Base-by-base conservation (phyloP, 2,113 vertebrate species). In the Myrmecophaga tridactyla region DNA sequence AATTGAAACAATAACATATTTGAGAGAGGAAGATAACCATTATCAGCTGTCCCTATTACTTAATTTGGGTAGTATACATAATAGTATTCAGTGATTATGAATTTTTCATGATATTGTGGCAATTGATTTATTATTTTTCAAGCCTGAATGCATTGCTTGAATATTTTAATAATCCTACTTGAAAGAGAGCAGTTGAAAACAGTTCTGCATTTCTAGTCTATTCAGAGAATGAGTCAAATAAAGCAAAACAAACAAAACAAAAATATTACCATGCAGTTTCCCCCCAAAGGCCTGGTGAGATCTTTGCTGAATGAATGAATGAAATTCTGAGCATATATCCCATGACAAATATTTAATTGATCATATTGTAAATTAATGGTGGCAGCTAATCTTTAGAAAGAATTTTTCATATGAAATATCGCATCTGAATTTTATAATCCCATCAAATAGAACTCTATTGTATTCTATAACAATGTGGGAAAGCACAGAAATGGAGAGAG, bases 61-160 rank as follows among this genome's bases (percentile, higher is more conserved):
- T 90, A 14, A 29, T 78, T 78, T 80, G 93, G 82, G 12, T 93
- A 83, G 46, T 15, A 76, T 8, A 85, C 20, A 36, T 14, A 43
- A 34, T 17, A 56, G 36, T 62, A 41, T 86, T 89, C 41, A n/a
- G n/a, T 67, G 69, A 90, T 94, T 93, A 76, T 94, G 77, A 86
- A 91, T 89, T 90, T 98, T 97, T 97, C 87, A 96, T 97, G 97
- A 65, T 81, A 39, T 76, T 94, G 94, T 97, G 87, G 89, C 83
- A 91, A 96, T 90, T 62, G 77, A 82, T 94, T 96, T 96, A 95
- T 95, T 96, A 43, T 94, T 93, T 95, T 97, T 97, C 70, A 65
- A 62, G 51, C 27, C 63, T 18, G 21, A 53, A 67, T 75, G 84
- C 13, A 58, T 94, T 80, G 41, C 80, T 94, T 95, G 85, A 93